Evolutionary conservation across 2,797 vertebrate genomes (phyloP), one percentile per base, ranked within the genome.

Genomic region (Aphelocoma californica): DNA sequence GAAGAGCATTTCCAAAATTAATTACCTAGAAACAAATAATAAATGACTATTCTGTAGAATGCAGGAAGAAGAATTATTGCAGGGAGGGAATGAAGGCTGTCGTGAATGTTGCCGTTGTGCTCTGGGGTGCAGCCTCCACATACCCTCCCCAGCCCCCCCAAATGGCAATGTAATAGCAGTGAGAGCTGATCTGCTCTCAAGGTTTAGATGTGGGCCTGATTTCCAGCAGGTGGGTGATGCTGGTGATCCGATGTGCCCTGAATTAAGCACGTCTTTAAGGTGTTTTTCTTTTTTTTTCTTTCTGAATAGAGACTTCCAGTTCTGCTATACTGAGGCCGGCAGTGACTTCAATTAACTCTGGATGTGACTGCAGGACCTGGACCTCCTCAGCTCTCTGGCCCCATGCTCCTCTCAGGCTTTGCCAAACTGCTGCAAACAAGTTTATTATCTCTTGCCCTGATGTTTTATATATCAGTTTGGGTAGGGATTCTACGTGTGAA

Each of bases 401-500:
- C 10, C 6, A 1, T 0, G 7, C 31, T 28, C 48, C 26, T 40
- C 18, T 21, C 57, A 79, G 58, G 23, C 53, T 92, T 89, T 77
- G 88, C 36, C 61, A 93, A 86, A 77, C 34, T 19, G 3, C 50
- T 44, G 31, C 91, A 94, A 94, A 87, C 29, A 88, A 86, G n/a
- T 94, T 96, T 92, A 80, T 92, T 91, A 42, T 81, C 73, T 93
- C 96, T 97, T 88, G 64, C 64, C 79, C 81, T 95, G 78, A 92
- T 95, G 89, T 94, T 96, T 96, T 94, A 93, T 81, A 86, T 79
- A 95, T 93, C 73, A 84, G 31, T 84, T 79, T 93, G 47, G 65
- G 54, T 93, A 44, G 81, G 32, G 54, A 83, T 50, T 79, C 62
- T 74, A 58, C 62, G 69, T 78, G 44, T 40, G 67, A 95, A 91